Percentiles rank a stretch among this genome's conserved stretches.
phyloP scores from a whole-genome alignment of 2,113 vertebrate species.

The Colius striatus region DNA sequence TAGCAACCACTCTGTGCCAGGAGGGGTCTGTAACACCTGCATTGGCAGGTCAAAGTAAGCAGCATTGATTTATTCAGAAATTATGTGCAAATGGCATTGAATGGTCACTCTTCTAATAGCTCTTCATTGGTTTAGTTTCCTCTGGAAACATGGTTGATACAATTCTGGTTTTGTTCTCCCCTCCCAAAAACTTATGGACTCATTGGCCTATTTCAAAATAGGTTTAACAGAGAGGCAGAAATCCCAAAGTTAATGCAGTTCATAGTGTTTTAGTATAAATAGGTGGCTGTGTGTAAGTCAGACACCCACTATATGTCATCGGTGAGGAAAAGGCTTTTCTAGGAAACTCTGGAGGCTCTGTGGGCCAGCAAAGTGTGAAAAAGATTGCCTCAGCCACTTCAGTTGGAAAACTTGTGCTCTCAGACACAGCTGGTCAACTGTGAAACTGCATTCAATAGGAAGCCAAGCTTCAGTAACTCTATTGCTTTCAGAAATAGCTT shows the following conservation, averaged over 20 bases:
- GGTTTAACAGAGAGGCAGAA: neutral
- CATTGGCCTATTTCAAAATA: neutral
- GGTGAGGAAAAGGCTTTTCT: neutral
- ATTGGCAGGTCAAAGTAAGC: neutral
- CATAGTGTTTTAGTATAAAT: neutral
- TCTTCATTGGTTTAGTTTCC: neutral
- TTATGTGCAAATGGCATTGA: neutral
- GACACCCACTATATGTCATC: rapidly evolving
- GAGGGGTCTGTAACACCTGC: neutral
- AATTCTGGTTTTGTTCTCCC: neutral
- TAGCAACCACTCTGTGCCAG: neutral
- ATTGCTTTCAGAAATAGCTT: conserved; percentile 11
- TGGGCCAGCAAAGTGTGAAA: neutral
- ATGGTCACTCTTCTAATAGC: neutral
- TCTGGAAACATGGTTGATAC: neutral
- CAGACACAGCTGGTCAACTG: neutral
- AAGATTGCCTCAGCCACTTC: neutral
- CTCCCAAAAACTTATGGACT: neutral
- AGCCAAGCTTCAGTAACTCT: neutral
- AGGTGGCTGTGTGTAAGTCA: neutral
- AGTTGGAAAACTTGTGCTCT: neutral
- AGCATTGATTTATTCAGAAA: neutral
- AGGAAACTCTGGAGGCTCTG: neutral
- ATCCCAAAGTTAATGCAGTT: neutral
- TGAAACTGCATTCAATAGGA: neutral